Evolutionary conservation across 2,888 invertebrate genomes (phyloP).

Genomic region (Microctonus hyperodae): DNA sequence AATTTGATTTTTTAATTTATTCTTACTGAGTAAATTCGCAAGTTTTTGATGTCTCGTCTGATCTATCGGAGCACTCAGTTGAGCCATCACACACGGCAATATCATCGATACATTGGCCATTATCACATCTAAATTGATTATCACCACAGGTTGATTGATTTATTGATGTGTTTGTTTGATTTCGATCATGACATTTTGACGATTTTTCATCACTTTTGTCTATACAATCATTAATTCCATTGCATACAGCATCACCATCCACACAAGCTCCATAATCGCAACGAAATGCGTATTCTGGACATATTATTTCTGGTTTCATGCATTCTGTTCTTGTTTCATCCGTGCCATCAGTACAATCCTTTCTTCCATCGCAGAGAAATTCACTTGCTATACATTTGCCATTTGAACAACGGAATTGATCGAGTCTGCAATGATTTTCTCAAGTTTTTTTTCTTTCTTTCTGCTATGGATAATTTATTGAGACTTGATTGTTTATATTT

Average conservation of each 20-base stretch:
- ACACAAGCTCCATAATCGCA: conserved; percentile 72
- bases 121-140: conserved; percentile 49
- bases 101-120: conserved; percentile 50
- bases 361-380: conserved; percentile 63
- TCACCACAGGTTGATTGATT: conserved; percentile 31
- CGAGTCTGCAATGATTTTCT: conserved; percentile 17
- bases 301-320: conserved; percentile 55
- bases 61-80: conserved; percentile 51
- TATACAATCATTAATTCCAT: conserved; percentile 63
- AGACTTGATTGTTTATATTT: not conserved
- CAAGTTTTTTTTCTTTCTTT: not conserved
- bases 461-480: not conserved
- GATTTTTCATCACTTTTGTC: conserved; percentile 65
- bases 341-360: conserved; percentile 63
- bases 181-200: conserved; percentile 42
- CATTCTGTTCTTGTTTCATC: conserved; percentile 61
- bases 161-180: conserved; percentile 18
- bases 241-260: conserved; percentile 67
- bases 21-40: conserved; percentile 51
- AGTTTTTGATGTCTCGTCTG: conserved; percentile 50
- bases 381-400: conserved; percentile 62
- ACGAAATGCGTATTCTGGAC: conserved; percentile 67
- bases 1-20: not conserved
- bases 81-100: conserved; percentile 52
- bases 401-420: conserved; percentile 52